phyloP scores from a whole-genome alignment of 2,888 invertebrate genomes.

The Archaeoteleia sp. region DNA sequence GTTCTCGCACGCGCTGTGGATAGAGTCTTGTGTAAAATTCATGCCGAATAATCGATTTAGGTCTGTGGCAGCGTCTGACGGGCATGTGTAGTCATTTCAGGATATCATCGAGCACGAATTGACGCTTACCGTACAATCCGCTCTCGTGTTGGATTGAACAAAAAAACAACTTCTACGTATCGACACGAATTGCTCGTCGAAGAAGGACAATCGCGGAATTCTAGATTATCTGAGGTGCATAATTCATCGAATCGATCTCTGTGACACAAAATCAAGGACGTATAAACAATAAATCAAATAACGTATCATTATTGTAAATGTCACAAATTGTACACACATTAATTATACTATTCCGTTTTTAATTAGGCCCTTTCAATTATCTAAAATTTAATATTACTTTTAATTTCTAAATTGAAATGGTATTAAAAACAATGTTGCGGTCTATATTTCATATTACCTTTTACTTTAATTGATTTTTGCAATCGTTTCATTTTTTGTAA shows the following conservation, averaged over 20 bases:
- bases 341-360: too few species aligned
- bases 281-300: background rate
- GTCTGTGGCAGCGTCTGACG: slow-evolving; percentile 51
- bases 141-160: slow-evolving; percentile 46
- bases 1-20: slow-evolving; percentile 47
- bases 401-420: too few species aligned
- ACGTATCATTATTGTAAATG: background rate
- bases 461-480: too few species aligned
- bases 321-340: background rate
- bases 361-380: too few species aligned
- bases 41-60: slow-evolving; percentile 58
- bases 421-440: too few species aligned
- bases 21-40: slow-evolving; percentile 59
- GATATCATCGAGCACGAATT: slow-evolving; percentile 52
- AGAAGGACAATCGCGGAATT: slow-evolving; percentile 17
- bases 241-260: slow-evolving; percentile 44
- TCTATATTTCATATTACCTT: too few species aligned
- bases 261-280: slow-evolving; percentile 40
- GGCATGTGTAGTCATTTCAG: slow-evolving; percentile 48
- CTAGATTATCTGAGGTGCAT: slow-evolving; percentile 34
- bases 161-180: slow-evolving; percentile 44
- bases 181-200: slow-evolving; percentile 48
- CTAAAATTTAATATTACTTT: too few species aligned
- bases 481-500: too few species aligned
- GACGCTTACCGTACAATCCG: too few species aligned